Conservation (phyloP, 2,113 vertebrate species). For the Numenius arquata region DNA sequence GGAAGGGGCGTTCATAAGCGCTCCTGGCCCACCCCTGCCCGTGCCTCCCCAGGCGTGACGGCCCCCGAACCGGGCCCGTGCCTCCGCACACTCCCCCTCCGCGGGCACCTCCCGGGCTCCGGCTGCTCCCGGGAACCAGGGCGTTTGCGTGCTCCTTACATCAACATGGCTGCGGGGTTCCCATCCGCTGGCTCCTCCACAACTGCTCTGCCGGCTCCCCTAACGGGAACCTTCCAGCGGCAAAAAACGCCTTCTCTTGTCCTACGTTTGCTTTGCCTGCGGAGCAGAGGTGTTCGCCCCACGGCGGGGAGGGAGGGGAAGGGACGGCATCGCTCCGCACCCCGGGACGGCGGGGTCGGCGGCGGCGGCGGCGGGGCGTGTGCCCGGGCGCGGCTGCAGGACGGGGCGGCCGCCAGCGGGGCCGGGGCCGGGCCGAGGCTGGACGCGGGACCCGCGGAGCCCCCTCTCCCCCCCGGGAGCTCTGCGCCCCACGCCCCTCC, state of each 20-base stretch:
- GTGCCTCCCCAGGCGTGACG: fast-evolving
- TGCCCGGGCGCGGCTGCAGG: background rate
- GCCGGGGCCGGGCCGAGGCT: background rate
- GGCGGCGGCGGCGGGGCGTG: background rate
- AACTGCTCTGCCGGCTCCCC: background rate
- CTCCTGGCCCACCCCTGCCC: background rate
- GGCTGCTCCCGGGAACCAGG: background rate
- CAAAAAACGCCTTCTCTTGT: background rate
- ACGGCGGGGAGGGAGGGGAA: background rate
- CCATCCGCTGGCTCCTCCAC: background rate
- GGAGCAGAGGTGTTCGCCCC: background rate
- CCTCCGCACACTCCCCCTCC: too few species aligned
- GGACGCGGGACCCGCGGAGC: background rate
- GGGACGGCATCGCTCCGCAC: background rate
- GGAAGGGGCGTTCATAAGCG: background rate
- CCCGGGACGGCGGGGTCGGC: background rate
- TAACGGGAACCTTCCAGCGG: background rate
- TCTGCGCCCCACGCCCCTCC: background rate
- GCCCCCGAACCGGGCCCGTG: fast-evolving
- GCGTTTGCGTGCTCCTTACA: background rate
- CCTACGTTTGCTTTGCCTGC: background rate
- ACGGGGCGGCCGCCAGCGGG: background rate
- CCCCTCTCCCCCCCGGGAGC: background rate
- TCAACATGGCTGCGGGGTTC: constrained; percentile 48
- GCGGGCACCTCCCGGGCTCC: background rate